Evolutionary conservation across 2,888 invertebrate genomes (phyloP).

Genomic region (Cabera pusaria): DNA sequence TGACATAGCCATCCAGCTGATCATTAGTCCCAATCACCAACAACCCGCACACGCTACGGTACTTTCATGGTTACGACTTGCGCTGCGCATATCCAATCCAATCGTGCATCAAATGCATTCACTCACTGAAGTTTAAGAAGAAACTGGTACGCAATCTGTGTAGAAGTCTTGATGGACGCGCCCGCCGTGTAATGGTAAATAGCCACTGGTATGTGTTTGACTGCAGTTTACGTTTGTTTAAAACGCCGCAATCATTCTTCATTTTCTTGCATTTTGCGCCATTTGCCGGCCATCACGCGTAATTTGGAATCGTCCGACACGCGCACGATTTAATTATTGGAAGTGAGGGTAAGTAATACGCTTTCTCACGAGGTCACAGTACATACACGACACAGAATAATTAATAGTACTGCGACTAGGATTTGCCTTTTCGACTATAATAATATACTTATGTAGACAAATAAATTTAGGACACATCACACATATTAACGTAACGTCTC

Average conservation of each 20-base stretch:
- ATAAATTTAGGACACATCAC: too few relatives aligned
- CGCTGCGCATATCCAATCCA: constrained; percentile 20
- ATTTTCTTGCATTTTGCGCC: constrained; percentile 68
- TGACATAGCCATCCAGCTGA: constrained; percentile 11
- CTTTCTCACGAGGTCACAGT: constrained; percentile 3
- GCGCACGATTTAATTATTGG: constrained; percentile 28
- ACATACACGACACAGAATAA: too few relatives aligned
- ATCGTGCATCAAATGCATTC: constrained; percentile 21
- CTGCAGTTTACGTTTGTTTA: constrained; percentile 57
- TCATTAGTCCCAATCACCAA: constrained; percentile 13
- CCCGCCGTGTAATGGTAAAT: constrained; percentile 19
- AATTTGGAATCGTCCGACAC: constrained; percentile 46
- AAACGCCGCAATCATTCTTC: constrained; percentile 69
- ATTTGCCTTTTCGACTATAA: too few relatives aligned
- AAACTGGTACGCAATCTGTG: neutral
- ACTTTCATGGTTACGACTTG: constrained; percentile 9
- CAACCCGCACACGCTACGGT: constrained; percentile 11
- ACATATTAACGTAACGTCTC: too few relatives aligned
- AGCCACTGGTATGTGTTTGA: constrained; percentile 16
- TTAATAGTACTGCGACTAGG: too few relatives aligned
- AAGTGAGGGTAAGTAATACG: constrained; percentile 6
- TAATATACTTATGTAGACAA: too few relatives aligned
- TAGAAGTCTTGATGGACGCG: constrained; percentile 9
- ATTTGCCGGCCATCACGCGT: constrained; percentile 55
- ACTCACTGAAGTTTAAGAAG: constrained; percentile 6